phyloP scores from a whole-genome alignment of 2,888 invertebrate species.

The Heteromyza rotundicornis region DNA sequence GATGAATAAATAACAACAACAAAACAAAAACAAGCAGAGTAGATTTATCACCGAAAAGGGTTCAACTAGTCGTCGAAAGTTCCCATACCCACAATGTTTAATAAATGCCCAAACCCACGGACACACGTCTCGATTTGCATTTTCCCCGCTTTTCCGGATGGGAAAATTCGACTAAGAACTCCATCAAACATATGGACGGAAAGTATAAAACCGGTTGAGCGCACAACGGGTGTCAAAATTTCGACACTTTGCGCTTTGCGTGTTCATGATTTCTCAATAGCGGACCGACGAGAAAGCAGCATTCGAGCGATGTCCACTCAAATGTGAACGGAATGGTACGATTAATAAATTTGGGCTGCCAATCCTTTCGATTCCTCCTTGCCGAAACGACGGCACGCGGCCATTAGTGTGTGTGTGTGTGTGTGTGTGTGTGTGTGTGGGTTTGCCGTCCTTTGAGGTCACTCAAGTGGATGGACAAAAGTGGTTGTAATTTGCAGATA shows the following conservation, averaged over 20 bases:
- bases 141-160: conserved; percentile 19
- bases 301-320: conserved; percentile 37
- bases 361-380: no score
- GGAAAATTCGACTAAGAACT: conserved; percentile 6
- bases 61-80: background rate
- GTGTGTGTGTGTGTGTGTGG: no score
- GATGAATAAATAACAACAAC: no score
- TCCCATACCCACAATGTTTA: no score
- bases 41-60: background rate
- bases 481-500: background rate
- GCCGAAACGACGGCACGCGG: no score
- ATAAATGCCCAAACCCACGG: no score
- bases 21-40: no score
- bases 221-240: conserved; percentile 35
- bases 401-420: no score
- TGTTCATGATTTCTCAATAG: no score
- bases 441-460: conserved; percentile 22
- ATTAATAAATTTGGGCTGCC: conserved; percentile 31
- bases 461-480: background rate
- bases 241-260: conserved; percentile 43
- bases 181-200: background rate
- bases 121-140: no score
- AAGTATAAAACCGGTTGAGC: conserved; percentile 20
- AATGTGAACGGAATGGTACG: conserved; percentile 35
- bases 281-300: no score